Base-by-base conservation (phyloP, 2,113 vertebrate species). In the Prinia subflava region DNA sequence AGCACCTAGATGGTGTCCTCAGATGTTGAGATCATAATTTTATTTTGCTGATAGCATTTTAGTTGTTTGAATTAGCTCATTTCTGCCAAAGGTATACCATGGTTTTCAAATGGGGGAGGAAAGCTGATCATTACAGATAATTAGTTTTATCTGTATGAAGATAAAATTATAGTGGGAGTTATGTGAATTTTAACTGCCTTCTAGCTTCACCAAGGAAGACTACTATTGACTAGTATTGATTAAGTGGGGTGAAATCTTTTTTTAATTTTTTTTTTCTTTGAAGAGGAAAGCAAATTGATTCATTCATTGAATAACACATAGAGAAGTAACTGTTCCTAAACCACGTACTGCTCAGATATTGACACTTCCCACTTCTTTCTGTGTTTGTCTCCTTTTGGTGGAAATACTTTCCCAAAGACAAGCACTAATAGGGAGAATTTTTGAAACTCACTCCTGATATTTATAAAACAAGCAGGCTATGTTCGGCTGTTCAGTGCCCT, bases 241-340 rank as follows among this genome's bases (percentile, higher is more conserved):
- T 75, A 87, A 90, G 47, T 71, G 30, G 62, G 67, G 70, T 67
- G 35, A 94, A 89, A 92, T 41, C 9, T 6, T 90, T 44, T 86
- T 94, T 57, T 59, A 78, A 13, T 91, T 96, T 96, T 83, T 83
- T 91, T 96, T 96, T 83, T 82, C 8, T 57, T 41, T 6, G 23
- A 75, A 93, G 28, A 44, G 65, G 59, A 56, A 90, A 87, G 23
- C 10, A 50, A 89, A 75, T 92, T 81, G 41, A 37, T 81, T 94
- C 50, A 30, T 95, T 70, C 59, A 46, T 50, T 91, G 85, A 28
- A 28, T 35, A 83, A 64, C 23, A 77, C 35, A 85, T 15, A 79
- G 9, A 50, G 87, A 95, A 82, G 86, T 15, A 5, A 21, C 30
- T 49, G 9, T 30, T 95, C 50, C 23, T 39, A 78, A 31, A 75